Percentiles rank a stretch among this genome's conserved stretches.
These are phyloP conservation scores for Pimephales promelas DNA, from an alignment of 2,113 vertebrate species.

Conservation along the genomic window DNA sequence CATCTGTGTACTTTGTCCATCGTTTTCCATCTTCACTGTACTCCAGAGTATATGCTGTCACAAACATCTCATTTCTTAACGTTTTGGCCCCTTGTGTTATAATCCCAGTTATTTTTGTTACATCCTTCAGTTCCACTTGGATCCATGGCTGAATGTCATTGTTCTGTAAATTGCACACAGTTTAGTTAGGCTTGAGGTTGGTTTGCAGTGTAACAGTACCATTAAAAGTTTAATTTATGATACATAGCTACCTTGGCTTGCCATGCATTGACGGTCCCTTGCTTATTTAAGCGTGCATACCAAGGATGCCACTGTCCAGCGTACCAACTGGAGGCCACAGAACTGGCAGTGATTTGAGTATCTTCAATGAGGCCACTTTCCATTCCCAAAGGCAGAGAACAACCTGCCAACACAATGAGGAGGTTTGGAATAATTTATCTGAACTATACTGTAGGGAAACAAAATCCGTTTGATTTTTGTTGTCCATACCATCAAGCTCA, in stretches of 20 bases:
- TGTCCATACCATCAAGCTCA: constrained; percentile 84
- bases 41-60: constrained; percentile 79
- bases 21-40: constrained; percentile 80
- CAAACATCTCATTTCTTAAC: constrained; percentile 80
- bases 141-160: constrained; percentile 88
- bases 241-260: constrained; percentile 79
- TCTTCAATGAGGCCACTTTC: constrained; percentile 77
- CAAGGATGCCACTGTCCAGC: constrained; percentile 76
- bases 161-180: constrained; percentile 66
- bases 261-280: constrained; percentile 84
- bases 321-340: constrained; percentile 76
- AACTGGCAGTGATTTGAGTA: constrained; percentile 81
- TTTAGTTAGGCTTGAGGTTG: background rate
- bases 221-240: background rate
- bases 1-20: constrained; percentile 84
- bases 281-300: constrained; percentile 81
- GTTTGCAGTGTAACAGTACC: background rate
- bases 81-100: constrained; percentile 87
- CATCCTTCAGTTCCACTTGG: constrained; percentile 83
- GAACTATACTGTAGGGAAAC: background rate
- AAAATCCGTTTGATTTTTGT: background rate
- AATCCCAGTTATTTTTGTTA: constrained; percentile 91
- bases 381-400: constrained; percentile 86
- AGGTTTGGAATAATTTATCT: background rate
- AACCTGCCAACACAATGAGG: constrained; percentile 71